Percentiles rank a stretch among this genome's conserved stretches.
These are phyloP conservation scores for Emydura subglobosa DNA, from an alignment of 2,113 vertebrate genomes.

Conservation along the genomic window DNA sequence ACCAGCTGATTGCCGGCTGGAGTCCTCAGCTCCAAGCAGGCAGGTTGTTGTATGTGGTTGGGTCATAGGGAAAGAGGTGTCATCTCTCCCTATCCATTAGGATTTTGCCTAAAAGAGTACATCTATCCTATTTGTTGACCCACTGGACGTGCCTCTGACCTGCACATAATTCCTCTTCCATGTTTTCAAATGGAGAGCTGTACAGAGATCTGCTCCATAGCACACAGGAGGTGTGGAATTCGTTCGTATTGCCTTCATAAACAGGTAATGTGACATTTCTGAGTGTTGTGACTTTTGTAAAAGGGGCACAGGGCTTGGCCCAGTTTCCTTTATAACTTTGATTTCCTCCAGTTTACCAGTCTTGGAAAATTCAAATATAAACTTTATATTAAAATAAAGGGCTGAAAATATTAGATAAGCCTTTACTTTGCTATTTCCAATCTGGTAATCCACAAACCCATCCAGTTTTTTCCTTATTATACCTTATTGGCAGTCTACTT, in stretches of 20 bases:
- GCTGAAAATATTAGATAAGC: neutral
- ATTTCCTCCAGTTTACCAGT: neutral
- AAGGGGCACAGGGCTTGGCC: neutral
- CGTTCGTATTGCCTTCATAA: neutral
- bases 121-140: conserved; percentile 38
- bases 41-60: conserved; percentile 3
- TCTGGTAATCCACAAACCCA: neutral
- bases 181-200: conserved; percentile 1
- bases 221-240: neutral
- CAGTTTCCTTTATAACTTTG: neutral
- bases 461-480: neutral
- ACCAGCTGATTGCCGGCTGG: neutral
- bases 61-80: conserved; percentile 28
- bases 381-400: neutral
- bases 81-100: neutral
- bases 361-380: neutral
- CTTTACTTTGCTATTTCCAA: neutral
- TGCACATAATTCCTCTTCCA: neutral
- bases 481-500: neutral
- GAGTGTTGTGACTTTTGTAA: neutral
- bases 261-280: neutral
- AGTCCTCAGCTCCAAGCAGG: neutral
- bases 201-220: neutral
- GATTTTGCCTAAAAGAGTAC: neutral
- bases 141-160: neutral